Percentiles rank a stretch among this genome's conserved stretches.
phyloP scores from a whole-genome alignment of 2,797 vertebrate species.

The Nannoperca australis region DNA sequence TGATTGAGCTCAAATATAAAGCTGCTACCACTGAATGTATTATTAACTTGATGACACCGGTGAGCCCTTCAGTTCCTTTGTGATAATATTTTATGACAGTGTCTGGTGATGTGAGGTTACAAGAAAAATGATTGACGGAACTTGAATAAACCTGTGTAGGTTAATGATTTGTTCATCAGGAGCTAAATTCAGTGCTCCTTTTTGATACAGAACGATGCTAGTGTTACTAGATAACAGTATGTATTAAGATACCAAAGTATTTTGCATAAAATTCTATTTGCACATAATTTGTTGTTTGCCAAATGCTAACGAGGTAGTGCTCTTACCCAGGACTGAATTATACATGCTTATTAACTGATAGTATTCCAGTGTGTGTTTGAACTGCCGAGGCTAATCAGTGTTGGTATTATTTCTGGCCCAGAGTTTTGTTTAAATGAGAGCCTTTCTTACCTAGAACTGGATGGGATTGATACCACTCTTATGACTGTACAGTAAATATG shows the following conservation, averaged over 20 bases:
- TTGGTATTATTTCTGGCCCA: conserved; percentile 10
- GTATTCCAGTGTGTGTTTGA: conserved; percentile 20
- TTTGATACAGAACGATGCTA: background rate
- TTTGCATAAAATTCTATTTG: conserved; percentile 6
- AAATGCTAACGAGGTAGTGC: conserved; percentile 9
- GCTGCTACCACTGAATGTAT: conserved; percentile 17
- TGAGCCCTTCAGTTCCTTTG: background rate
- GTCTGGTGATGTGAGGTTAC: background rate
- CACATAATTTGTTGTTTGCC: conserved; percentile 18
- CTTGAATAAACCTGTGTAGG: conserved; percentile 7
- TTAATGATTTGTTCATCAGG: background rate
- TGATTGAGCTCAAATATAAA: conserved; percentile 62
- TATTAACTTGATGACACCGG: conserved; percentile 25
- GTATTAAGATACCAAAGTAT: background rate
- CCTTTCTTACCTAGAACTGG: too few relatives aligned
- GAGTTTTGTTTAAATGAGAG: conserved; percentile 12
- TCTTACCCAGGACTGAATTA: conserved; percentile 24
- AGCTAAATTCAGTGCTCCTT: background rate
- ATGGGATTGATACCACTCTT: too few relatives aligned
- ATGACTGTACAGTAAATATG: background rate
- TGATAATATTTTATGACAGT: conserved; percentile 10
- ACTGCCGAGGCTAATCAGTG: conserved; percentile 18
- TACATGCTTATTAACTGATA: conserved; percentile 1
- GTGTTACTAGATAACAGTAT: background rate
- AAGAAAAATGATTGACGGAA: background rate